Evolutionary conservation across 2,888 invertebrate species (phyloP), one percentile per base, ranked within the genome.

Genomic region (Hirudinaria manillensis): DNA sequence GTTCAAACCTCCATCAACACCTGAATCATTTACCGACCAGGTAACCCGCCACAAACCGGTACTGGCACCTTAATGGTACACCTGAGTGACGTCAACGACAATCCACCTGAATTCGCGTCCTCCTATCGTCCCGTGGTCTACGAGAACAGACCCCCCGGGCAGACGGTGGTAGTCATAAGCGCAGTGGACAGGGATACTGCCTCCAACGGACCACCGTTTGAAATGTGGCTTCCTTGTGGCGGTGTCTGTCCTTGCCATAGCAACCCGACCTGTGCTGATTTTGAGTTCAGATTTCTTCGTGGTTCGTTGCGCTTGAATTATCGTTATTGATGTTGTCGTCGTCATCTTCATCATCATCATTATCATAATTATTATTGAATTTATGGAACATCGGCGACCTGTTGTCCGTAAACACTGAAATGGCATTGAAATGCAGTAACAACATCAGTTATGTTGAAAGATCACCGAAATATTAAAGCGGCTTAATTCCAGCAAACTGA

Each of bases 241-340:
- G 76, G 77, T 0, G 76, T 74, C 87, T 94, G 95, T 83, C 93
- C 94, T 56, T 93, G 93, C 80, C 94, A 94, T 3, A 93, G 93
- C 85, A 94, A 95, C 84, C 91, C 94, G 79, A 94, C 95, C 79
- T 89, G 93, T 82, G 92, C 94, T 53, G 94, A 94, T 36, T 95
- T 98, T 86, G 94, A 93, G 88, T 94, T 98, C 74, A 93, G 94
- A 86, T 96, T 96, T 87, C 94, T 95, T 88, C 94, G 93, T 87
- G 94, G 92, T 92, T 85, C 89, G 90, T 88, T 34, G 6, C 0
- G 16, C 7, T 68, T 61, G 61, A 29, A 27, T 61, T 61, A 45
- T 45, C 3, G 13, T 16, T 45, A 45, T 45, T 45, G 45, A 16
- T 45, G 10, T 45, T n/a, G n/a, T n/a, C n/a, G n/a, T n/a, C n/a